Base-by-base conservation (phyloP, 2,888 invertebrate species). In the Stegana nigrithorax region DNA sequence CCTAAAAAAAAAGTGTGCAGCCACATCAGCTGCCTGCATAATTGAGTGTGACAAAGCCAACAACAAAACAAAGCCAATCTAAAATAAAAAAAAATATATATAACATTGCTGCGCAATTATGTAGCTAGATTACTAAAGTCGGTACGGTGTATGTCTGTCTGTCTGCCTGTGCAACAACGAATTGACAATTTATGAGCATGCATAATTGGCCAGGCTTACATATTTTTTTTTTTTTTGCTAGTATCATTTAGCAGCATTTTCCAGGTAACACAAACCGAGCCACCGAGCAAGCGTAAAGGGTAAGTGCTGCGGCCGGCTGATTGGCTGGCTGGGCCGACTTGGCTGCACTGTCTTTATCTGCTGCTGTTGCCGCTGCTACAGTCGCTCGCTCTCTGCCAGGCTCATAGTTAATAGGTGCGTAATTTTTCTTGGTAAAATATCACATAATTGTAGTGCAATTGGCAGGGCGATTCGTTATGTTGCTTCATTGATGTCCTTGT, bases 151-250 rank as follows among this genome's bases (percentile, higher is more conserved):
- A 10, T 2, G 36, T 6, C 36, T 12, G 3, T 47, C 58, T 10
- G 32, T 21, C 59, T 36, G n/a, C 58, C n/a, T 32, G 21, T 26
- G 26, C 55, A 62, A 67, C 63, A 67, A 71, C 72, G 66, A 80
- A 77, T 77, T 80, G 71, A 71, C 67, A 77, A 80, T 77, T 77
- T 77, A 77, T 80, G 79, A 72, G 68, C 73, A 70, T 77, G 70
- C 66, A 78, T 79, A 80, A 77, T 77, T 73, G 77, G 39, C 44
- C 44, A 57, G 62, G 62, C 67, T 63, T 59, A 65, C 64, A 73
- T 66, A 68, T 69, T 73, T 32, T 32, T 32, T 32, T 4, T 32
- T 32, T 23, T 47, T 47, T 47, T 47, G 47, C 47, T 36, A 36
- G 12, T 1, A 32, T 36, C 10, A 1, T 36, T n/a, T 36, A 36